These are phyloP conservation scores for Uropsilus gracilis DNA, from an alignment of 2,113 vertebrate genomes.

Conservation along the genomic window DNA sequence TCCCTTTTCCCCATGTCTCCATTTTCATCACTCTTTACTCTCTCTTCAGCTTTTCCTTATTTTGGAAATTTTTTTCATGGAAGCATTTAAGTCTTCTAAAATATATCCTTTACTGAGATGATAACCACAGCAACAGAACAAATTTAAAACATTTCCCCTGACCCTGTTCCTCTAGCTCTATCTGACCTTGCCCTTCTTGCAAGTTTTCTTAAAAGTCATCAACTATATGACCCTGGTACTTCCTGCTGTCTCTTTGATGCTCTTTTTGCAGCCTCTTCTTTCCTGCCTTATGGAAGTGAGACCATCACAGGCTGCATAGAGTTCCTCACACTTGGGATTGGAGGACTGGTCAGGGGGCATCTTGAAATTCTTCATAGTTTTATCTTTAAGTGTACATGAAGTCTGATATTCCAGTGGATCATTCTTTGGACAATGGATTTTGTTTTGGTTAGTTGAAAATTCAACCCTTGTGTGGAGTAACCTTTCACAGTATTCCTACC, in stretches of 20 bases:
- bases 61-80: background rate
- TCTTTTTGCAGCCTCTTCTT: background rate
- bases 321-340: accelerated
- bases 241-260: background rate
- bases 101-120: background rate
- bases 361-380: background rate
- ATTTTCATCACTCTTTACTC: background rate
- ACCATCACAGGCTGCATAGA: background rate
- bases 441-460: background rate
- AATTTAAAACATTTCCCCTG: background rate
- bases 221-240: background rate
- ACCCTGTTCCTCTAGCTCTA: background rate
- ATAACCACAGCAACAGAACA: background rate
- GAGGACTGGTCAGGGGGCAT: background rate
- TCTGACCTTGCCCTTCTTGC: background rate
- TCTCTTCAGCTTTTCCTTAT: background rate
- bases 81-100: background rate
- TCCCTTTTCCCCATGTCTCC: background rate
- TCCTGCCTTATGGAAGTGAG: accelerated
- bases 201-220: background rate
- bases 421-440: background rate
- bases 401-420: background rate
- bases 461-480: background rate
- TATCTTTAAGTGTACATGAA: background rate
- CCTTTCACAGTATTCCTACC: no score